Conservation (phyloP, 1,140 invertebrate species). For the Anastrepha ludens region DNA sequence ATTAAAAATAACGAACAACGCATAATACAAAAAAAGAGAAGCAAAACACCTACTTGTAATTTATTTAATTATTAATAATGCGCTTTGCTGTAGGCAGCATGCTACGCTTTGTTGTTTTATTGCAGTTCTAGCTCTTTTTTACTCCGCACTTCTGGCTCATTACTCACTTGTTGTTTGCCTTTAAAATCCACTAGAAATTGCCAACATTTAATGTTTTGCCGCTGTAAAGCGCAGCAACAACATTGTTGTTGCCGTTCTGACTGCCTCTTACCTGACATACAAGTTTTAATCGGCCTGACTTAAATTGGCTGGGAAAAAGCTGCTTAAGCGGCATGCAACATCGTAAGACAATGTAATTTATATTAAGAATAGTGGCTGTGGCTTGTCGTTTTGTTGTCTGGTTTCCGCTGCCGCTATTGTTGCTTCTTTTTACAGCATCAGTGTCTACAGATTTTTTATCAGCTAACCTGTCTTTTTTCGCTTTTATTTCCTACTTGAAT, state of each 20-base stretch:
- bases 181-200: background rate
- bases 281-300: constrained; percentile 14
- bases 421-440: background rate
- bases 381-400: constrained; percentile 27
- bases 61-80: constrained; percentile 44
- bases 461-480: background rate
- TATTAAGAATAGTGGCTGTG: background rate
- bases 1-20: no score
- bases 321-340: background rate
- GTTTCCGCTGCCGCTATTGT: background rate
- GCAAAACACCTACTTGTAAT: constrained; percentile 20
- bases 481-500: background rate
- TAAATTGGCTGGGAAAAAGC: constrained; percentile 22
- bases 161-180: constrained; percentile 10
- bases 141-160: background rate
- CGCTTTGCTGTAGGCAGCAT: background rate
- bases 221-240: background rate
- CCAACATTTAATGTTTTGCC: background rate
- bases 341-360: constrained; percentile 15
- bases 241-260: background rate
- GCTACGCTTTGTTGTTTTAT: background rate
- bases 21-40: background rate
- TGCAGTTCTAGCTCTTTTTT: background rate
- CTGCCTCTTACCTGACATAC: background rate
- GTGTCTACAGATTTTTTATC: background rate